Percentiles rank a stretch among this genome's conserved stretches.
phyloP scores from a whole-genome alignment of 2,113 vertebrate genomes.

The Oncorhynchus nerka region DNA sequence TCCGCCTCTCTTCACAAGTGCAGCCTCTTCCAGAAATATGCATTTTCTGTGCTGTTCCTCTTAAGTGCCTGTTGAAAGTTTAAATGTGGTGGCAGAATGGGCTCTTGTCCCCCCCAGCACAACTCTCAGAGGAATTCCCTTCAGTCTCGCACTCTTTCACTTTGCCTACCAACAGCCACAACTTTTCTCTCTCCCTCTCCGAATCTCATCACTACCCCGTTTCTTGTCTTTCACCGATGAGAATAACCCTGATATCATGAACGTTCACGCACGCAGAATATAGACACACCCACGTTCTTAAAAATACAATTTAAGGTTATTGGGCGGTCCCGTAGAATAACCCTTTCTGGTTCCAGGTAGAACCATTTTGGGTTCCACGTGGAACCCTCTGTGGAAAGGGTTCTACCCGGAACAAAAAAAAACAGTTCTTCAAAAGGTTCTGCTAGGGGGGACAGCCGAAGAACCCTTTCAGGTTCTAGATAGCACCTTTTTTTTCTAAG shows the following conservation, averaged over 20 bases:
- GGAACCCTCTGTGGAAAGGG: too few species aligned
- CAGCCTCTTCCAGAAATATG: slow-evolving; percentile 63
- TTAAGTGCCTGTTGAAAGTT: slow-evolving; percentile 77
- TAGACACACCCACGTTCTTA: too few species aligned
- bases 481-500: too few species aligned
- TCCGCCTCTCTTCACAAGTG: slow-evolving; percentile 55
- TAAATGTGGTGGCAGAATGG: slow-evolving; percentile 69
- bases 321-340: too few species aligned
- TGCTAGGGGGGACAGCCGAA: too few species aligned
- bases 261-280: slow-evolving; percentile 21
- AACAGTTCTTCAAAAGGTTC: too few species aligned
- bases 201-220: not conserved
- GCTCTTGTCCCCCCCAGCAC: slow-evolving; percentile 38
- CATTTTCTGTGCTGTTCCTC: slow-evolving; percentile 68
- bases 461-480: too few species aligned
- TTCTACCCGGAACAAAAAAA: too few species aligned
- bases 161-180: not conserved
- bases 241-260: slow-evolving; percentile 20
- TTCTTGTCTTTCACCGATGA: slow-evolving; percentile 32
- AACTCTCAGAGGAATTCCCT: slow-evolving; percentile 51
- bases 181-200: not conserved
- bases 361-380: too few species aligned
- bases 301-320: too few species aligned
- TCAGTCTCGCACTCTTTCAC: slow-evolving; percentile 48
- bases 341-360: too few species aligned